Conservation (phyloP, 1,140 invertebrate species). For the Palaemon carinicauda region DNA sequence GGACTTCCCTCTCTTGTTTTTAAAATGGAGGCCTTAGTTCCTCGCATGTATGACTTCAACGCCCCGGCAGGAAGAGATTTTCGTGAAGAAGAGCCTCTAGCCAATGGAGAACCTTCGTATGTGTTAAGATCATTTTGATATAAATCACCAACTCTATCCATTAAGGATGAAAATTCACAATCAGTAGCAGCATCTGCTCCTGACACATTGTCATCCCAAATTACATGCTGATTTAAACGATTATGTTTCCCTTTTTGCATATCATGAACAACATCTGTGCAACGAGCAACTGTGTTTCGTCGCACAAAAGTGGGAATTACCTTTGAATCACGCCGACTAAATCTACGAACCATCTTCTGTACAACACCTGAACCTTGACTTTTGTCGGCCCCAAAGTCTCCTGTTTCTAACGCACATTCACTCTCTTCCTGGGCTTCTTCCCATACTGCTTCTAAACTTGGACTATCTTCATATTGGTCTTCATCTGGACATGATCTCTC, state of each 20-base stretch:
- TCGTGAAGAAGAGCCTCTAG: not conserved
- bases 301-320: slow-evolving; percentile 3
- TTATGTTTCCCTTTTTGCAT: not conserved
- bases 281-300: slow-evolving; percentile 42
- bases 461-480: not conserved
- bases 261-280: slow-evolving; percentile 15
- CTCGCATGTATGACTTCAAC: slow-evolving; percentile 38
- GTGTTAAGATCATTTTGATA: not conserved
- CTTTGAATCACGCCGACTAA: not conserved
- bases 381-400: not conserved
- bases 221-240: not conserved
- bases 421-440: not conserved
- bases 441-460: not conserved
- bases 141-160: slow-evolving; percentile 23
- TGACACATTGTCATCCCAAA: slow-evolving; percentile 11
- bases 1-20: not conserved
- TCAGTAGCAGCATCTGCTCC: slow-evolving; percentile 46
- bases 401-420: not conserved
- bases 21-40: slow-evolving; percentile 17
- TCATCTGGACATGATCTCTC: not conserved
- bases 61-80: slow-evolving; percentile 33
- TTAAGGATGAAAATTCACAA: slow-evolving; percentile 31
- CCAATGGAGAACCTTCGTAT: not conserved
- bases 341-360: not conserved
- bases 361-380: not conserved